Evolutionary conservation across 2,113 vertebrate genomes (phyloP).

Genomic region (Fulmarus glacialis): DNA sequence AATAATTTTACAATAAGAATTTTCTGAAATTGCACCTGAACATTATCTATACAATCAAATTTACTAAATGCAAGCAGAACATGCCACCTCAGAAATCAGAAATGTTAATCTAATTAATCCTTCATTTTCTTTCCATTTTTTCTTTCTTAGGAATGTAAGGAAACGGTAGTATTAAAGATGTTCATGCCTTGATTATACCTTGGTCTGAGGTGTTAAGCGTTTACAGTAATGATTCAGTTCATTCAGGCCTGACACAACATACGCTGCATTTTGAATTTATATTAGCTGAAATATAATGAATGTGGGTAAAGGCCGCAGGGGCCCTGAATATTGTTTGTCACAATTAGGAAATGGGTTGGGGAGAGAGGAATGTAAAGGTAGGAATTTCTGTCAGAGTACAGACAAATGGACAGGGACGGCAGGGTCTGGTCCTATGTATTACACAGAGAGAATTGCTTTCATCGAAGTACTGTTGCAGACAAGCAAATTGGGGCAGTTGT

Average conservation of each 20-base stretch:
- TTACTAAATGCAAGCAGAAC: background rate
- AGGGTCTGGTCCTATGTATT: background rate
- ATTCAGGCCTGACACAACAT: background rate
- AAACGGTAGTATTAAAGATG: background rate
- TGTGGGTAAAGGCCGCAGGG: background rate
- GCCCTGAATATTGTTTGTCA: background rate
- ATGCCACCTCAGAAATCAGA: background rate
- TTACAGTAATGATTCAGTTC: background rate
- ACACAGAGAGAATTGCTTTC: background rate
- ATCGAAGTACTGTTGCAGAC: background rate
- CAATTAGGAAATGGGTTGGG: rapidly evolving
- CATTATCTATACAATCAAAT: background rate
- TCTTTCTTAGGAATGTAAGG: background rate
- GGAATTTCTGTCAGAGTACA: background rate
- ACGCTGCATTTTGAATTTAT: background rate
- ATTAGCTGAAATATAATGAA: background rate
- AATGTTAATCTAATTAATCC: background rate
- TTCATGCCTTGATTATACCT: background rate
- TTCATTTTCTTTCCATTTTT: background rate
- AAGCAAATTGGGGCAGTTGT: background rate
- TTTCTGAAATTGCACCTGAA: background rate
- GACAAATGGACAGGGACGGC: background rate
- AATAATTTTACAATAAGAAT: background rate
- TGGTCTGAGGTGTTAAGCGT: background rate
- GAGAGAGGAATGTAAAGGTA: background rate